phyloP scores from a whole-genome alignment of 2,888 invertebrate species.

The Dryocosmus kuriphilus region DNA sequence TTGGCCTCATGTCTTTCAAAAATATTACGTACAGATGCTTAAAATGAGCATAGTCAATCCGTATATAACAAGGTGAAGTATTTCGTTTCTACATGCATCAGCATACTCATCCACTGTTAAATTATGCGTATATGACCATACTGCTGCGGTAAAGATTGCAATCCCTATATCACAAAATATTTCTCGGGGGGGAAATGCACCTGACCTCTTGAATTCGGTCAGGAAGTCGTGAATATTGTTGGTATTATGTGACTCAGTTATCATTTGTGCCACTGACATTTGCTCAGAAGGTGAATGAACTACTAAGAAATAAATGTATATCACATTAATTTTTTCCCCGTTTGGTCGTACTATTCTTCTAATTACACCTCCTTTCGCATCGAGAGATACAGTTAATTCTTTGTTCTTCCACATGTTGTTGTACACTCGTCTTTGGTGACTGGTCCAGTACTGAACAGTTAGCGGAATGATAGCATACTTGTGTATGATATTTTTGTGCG shows the following conservation, averaged over 20 bases:
- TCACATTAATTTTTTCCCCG: background rate
- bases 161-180: background rate
- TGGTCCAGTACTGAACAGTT: conserved; percentile 53
- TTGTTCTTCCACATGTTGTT: conserved; percentile 40
- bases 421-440: conserved; percentile 47
- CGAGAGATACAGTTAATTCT: conserved; percentile 43
- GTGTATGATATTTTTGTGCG: conserved; percentile 41
- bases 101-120: conserved; percentile 6
- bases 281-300: background rate
- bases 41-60: conserved; percentile 12
- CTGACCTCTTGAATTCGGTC: conserved; percentile 2
- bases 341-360: conserved; percentile 39
- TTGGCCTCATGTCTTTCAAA: background rate
- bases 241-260: background rate
- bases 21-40: background rate
- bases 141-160: background rate
- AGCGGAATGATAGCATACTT: conserved; percentile 50
- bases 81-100: background rate
- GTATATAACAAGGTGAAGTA: background rate
- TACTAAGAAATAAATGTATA: conserved; percentile 7
- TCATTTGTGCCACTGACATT: background rate
- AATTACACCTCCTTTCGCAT: conserved; percentile 52
- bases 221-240: background rate
- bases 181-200: background rate
- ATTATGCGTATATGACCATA: background rate